Evolutionary conservation across 2,113 vertebrate species (phyloP), one percentile per base, ranked within the genome.

Genomic region (Pygoscelis adeliae): DNA sequence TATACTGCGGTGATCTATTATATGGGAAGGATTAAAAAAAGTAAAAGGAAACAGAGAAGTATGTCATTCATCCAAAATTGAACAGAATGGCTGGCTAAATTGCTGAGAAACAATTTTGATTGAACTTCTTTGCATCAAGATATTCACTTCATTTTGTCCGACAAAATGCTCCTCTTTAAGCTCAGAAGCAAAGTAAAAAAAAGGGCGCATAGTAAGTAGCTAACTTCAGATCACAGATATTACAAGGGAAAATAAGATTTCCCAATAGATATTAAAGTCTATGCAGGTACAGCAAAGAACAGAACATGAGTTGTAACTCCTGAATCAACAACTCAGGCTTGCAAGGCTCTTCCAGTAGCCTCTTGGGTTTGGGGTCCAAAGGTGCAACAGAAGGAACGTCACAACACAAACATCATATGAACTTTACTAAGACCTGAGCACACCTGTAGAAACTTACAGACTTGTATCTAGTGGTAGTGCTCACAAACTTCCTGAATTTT

Each of bases 11-110:
- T 53, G 32, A 44, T 81, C 70, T 91, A 63, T 83, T 87, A 79
- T 73, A 85, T 11, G 9, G 52, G 59, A 80, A 55, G 19, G 74
- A 91, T 92, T 89, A 5, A 53, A 73, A 83, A 84, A 93, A 73
- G 34, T 58, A 61, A 72, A 90, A 83, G 30, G 71, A 89, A 88
- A 86, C n/a, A 83, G 47, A 77, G 56, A 83, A 86, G 47, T 80
- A 67, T 77, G 52, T 63, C 16, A 83, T 66, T 79, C 1, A 1
- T 25, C 87, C 47, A 53, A 87, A 90, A 86, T 2, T 36, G 70
- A 91, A 83, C 56, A 62, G 91, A 77, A 73, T 17, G 26, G 13
- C 40, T 76, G 67, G n/a, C 36, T 87, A 87, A 87, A 80, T 62
- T 77, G 44, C 53, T 36, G 29, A 83, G 70, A 34, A 87, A 66